Evolutionary conservation across 2,797 vertebrate species (phyloP).

Genomic region (Macropus fuliginosus): DNA sequence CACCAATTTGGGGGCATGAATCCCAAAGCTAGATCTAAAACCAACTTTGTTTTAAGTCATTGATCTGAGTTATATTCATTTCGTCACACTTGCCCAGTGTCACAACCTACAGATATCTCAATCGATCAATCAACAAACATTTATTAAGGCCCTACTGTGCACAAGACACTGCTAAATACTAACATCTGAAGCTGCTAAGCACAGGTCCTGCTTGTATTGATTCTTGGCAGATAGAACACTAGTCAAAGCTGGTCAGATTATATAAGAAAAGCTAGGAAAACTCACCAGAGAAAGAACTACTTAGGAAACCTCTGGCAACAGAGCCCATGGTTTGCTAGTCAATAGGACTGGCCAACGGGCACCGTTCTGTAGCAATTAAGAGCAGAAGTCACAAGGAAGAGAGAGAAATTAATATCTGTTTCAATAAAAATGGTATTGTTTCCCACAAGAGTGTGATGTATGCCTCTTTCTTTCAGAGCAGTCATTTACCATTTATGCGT

Average conservation of each 20-base stretch:
- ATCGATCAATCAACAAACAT: neutral
- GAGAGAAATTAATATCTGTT: neutral
- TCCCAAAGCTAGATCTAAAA: neutral
- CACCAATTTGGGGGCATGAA: neutral
- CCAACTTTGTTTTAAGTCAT: neutral
- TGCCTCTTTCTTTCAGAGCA: neutral
- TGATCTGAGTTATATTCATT: constrained; percentile 32
- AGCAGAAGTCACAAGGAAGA: neutral
- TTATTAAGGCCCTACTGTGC: constrained; percentile 27
- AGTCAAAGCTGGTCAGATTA: neutral
- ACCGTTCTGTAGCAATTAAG: neutral
- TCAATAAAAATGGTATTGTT: neutral
- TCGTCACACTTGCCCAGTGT: neutral
- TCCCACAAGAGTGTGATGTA: neutral
- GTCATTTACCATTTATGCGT: neutral
- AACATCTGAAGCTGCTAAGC: neutral
- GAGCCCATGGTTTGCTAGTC: neutral
- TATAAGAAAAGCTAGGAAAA: neutral
- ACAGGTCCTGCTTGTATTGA: neutral
- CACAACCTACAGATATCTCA: neutral
- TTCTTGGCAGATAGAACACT: neutral
- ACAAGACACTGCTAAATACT: neutral
- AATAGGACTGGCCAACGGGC: neutral
- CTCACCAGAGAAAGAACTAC: neutral
- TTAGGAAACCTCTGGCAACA: neutral